Percentiles rank a stretch among this genome's conserved stretches.
Conservation (phyloP, 1,140 invertebrate species). For the Drosophila mauritiana region DNA sequence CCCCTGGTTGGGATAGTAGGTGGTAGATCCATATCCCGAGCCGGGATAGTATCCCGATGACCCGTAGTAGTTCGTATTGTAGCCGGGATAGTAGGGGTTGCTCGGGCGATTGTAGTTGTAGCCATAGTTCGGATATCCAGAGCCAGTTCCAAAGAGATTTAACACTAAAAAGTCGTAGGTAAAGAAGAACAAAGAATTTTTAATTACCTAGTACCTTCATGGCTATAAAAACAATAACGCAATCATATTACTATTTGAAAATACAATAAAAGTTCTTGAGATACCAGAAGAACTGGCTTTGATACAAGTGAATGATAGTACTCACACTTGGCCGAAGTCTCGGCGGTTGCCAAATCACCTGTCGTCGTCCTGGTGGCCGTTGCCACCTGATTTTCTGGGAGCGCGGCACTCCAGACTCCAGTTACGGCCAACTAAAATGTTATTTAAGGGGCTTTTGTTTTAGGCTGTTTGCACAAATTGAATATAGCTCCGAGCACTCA, state of each 20-base stretch:
- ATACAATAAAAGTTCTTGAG: too few relatives aligned
- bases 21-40: constrained; percentile 47
- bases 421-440: constrained; percentile 35
- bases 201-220: too few relatives aligned
- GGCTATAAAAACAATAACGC: neutral
- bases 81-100: constrained; percentile 53
- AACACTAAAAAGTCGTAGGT: constrained; percentile 42
- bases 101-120: constrained; percentile 43
- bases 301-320: neutral
- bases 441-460: constrained; percentile 7
- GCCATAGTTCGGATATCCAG: constrained; percentile 62
- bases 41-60: constrained; percentile 22
- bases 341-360: constrained; percentile 62
- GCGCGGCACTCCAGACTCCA: constrained; percentile 29
- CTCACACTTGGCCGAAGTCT: constrained; percentile 74
- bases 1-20: constrained; percentile 20
- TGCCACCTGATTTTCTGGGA: constrained; percentile 17
- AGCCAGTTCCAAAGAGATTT: constrained; percentile 64
- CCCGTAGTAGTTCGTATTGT: constrained; percentile 41
- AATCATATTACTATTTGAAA: too few relatives aligned
- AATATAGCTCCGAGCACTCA: constrained; percentile 40
- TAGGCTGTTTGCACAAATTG: constrained; percentile 29
- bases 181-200: too few relatives aligned
- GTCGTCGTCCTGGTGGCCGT: constrained; percentile 21
- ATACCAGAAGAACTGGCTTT: too few relatives aligned